Evolutionary conservation across 2,113 vertebrate species (phyloP).

Genomic region (Aythya baeri): DNA sequence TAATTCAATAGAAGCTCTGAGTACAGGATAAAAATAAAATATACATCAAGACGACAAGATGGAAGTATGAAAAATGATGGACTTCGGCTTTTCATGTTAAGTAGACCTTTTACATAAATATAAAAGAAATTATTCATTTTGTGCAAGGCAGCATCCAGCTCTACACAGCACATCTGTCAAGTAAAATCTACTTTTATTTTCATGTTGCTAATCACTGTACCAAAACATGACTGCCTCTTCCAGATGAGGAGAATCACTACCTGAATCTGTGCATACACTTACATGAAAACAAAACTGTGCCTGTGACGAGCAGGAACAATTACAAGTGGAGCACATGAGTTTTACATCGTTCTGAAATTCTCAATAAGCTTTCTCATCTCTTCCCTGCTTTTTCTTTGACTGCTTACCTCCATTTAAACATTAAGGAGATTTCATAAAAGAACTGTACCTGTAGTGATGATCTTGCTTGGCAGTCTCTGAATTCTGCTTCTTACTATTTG

Average conservation of each 20-base stretch:
- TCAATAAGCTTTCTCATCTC: neutral
- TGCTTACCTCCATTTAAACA: neutral
- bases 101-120: neutral
- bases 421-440: neutral
- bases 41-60: neutral
- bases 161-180: neutral
- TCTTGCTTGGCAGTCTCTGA: neutral
- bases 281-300: neutral
- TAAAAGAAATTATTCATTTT: neutral
- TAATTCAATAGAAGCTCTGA: neutral
- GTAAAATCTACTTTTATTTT: neutral
- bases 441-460: fast-evolving
- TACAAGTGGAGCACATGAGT: fast-evolving
- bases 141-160: neutral
- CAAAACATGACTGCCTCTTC: fast-evolving
- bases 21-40: neutral
- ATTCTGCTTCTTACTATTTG: neutral
- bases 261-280: neutral
- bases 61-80: neutral
- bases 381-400: neutral
- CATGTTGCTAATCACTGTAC: neutral
- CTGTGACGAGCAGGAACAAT: neutral
- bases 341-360: neutral
- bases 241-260: neutral
- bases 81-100: neutral